Evolutionary conservation across 2,888 invertebrate species (phyloP).

Genomic region (Omphaloscelis lunosa): DNA sequence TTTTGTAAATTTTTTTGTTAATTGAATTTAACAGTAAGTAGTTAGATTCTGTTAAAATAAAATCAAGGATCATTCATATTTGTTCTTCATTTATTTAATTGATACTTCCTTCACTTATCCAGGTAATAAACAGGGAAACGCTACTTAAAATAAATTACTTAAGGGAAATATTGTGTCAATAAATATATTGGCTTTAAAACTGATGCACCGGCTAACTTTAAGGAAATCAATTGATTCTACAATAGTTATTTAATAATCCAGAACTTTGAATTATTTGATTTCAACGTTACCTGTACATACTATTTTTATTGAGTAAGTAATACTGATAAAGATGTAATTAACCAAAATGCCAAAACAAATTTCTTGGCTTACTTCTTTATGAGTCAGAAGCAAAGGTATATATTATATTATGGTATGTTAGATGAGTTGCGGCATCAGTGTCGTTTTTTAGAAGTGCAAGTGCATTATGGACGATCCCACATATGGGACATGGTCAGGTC

Average conservation of each 20-base stretch:
- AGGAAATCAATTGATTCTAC: slow-evolving; percentile 1
- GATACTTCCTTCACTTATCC: not conserved
- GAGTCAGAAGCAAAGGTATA: not conserved
- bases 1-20: not conserved
- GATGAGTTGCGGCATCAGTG: not conserved
- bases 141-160: not conserved
- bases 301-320: too few species aligned
- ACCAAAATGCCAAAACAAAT: not conserved
- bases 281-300: not conserved
- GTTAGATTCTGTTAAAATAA: not conserved
- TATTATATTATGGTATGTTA: not conserved
- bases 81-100: not conserved
- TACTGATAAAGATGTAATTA: not conserved
- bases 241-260: not conserved
- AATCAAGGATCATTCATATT: not conserved
- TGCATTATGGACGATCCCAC: not conserved
- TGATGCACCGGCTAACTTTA: not conserved
- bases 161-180: not conserved
- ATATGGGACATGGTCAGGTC: not conserved
- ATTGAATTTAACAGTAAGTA: not conserved
- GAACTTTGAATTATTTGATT: not conserved
- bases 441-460: not conserved
- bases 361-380: not conserved
- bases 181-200: not conserved
- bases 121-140: not conserved